Base-by-base conservation (phyloP, 2,113 vertebrate genomes). In the Eidolon helvum region DNA sequence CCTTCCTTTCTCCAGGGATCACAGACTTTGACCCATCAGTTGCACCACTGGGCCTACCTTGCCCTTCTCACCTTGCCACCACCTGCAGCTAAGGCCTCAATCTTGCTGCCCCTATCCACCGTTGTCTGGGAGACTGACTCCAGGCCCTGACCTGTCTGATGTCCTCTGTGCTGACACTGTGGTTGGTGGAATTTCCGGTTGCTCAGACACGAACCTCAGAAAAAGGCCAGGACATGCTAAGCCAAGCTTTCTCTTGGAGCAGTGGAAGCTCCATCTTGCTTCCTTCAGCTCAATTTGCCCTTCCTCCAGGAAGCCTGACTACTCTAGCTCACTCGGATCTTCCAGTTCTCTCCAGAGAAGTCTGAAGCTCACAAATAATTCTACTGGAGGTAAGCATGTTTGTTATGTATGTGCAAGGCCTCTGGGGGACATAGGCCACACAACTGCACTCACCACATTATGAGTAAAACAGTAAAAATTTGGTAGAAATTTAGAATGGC, bases 341-440 rank as follows among this genome's bases (percentile, higher is more conserved):
- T 15, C 72, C 45, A 50, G 43, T 48, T 93, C 78, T 91, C 48
- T 50, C 61, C 33, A 83, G 72, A 74, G 84, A 89, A 48, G 18
- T 30, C 66, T 28, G 61, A 84, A 33, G 45, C n/a, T 65, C 72
- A 91, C 35, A 83, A 78, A 38, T 72, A 85, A n/a, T 28, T 91
- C 40, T 40, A 9, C 53, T 48, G 48, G 35, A 87, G 75, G 24
- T 63, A 26, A 63, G 26, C 38, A 45, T 35, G 21, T 55, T 53
- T 69, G 69, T 22, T 57, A 33, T 2, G 30, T 68, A 10, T 38
- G 10, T 33, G 33, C 8, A 22, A 91, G 87, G 53, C 16, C 48
- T 74, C 66, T 38, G 21, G 40, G 24, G 43, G 33, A 74, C 43
- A 87, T 1, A 0, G 72, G 19, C 43, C 2, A 5, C 0, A 38